Evolutionary conservation across 2,888 invertebrate genomes (phyloP).

Genomic region (Brachypalpus laphriformis): DNA sequence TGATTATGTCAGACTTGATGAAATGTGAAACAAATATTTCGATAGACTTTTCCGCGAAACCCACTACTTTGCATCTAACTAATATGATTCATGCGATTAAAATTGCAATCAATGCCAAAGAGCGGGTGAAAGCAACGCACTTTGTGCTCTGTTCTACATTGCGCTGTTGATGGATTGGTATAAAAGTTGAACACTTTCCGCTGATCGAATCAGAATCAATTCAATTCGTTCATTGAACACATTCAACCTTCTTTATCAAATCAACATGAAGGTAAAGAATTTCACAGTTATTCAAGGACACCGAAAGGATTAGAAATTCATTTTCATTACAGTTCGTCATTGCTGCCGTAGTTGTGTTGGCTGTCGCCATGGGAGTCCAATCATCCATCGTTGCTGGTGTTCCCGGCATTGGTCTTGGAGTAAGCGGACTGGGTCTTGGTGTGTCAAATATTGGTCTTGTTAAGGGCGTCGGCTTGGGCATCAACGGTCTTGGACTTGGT

Average conservation of each 20-base stretch:
- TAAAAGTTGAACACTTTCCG: slow-evolving; percentile 27
- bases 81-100: not conserved
- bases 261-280: slow-evolving; percentile 67
- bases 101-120: slow-evolving; percentile 13
- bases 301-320: not conserved
- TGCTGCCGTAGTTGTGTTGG: slow-evolving; percentile 80
- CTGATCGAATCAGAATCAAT: slow-evolving; percentile 41
- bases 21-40: not conserved
- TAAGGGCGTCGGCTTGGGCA: not conserved
- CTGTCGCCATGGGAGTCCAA: slow-evolving; percentile 80
- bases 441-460: not conserved
- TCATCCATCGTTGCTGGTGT: slow-evolving; percentile 76
- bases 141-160: not conserved
- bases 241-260: slow-evolving; percentile 74
- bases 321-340: slow-evolving; percentile 77
- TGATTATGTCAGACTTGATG: not conserved
- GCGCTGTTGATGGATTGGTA: not conserved
- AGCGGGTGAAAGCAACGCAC: not conserved
- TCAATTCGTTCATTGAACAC: slow-evolving; percentile 33
- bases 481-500: slow-evolving; percentile 6
- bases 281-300: not conserved
- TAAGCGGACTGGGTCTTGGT: not conserved
- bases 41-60: not conserved
- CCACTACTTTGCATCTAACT: not conserved
- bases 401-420: slow-evolving; percentile 2